phyloP scores from a whole-genome alignment of 1,140 invertebrate species.

The Aphidius gifuensis region DNA sequence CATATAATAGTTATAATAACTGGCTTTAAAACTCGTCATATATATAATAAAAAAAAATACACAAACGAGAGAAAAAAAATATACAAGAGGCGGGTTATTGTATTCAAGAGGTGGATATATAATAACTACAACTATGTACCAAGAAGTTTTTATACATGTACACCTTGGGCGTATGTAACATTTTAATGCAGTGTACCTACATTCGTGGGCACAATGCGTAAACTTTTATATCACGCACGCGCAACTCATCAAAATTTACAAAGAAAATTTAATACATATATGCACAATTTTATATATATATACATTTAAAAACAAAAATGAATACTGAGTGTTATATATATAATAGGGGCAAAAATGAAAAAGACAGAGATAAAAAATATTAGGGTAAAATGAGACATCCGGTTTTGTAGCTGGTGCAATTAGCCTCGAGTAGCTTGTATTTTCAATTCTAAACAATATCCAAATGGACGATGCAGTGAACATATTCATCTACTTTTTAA shows the following conservation, averaged over 20 bases:
- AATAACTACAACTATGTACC: constrained; percentile 25
- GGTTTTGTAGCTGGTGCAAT: constrained; percentile 25
- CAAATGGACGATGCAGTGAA: constrained; percentile 12
- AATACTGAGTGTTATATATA: no score
- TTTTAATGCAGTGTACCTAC: no score
- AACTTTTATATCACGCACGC: background rate
- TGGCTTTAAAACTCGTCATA: constrained; percentile 23
- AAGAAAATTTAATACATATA: constrained; percentile 20
- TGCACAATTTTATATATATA: constrained; percentile 18
- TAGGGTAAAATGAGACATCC: constrained; percentile 18
- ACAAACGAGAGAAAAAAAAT: constrained; percentile 24
- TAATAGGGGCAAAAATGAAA: constrained; percentile 1
- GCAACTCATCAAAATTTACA: constrained; percentile 1
- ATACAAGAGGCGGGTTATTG: constrained; percentile 22
- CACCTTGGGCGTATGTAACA: background rate
- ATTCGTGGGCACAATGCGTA: no score
- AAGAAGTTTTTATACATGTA: background rate
- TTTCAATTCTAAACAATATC: constrained; percentile 25
- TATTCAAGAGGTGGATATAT: constrained; percentile 6
- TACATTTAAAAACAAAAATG: constrained; percentile 2
- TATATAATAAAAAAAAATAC: constrained; percentile 20
- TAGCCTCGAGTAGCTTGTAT: constrained; percentile 25
- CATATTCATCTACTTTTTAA: constrained; percentile 16
- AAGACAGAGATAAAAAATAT: background rate
- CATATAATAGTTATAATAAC: constrained; percentile 42